Conservation (phyloP, 53 echinoderm and acorn worm genomes). For the Glandiceps talaboti region DNA sequence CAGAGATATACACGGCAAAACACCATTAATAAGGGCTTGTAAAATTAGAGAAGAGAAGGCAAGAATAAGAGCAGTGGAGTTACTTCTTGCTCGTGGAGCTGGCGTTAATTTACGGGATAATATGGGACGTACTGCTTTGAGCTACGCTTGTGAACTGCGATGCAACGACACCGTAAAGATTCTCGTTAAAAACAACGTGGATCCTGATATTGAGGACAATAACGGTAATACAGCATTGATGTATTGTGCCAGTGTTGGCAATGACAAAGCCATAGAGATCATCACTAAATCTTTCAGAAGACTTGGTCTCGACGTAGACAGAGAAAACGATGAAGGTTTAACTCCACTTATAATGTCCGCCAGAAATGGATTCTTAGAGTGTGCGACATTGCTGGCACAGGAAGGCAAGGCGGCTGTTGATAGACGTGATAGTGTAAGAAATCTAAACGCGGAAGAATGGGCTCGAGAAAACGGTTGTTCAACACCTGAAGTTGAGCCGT, state of each 20-base stretch:
- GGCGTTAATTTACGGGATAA: slow-evolving; percentile 65
- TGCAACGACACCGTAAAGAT: slow-evolving; percentile 53
- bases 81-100: slow-evolving; percentile 56
- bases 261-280: slow-evolving; percentile 45
- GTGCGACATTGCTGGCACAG: slow-evolving; percentile 50
- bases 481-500: slow-evolving; percentile 34
- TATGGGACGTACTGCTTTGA: slow-evolving; percentile 71
- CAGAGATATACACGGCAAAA: slow-evolving; percentile 73
- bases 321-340: slow-evolving; percentile 65
- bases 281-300: slow-evolving; percentile 64
- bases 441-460: slow-evolving; percentile 86
- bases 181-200: slow-evolving; percentile 77
- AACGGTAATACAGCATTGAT: slow-evolving; percentile 77
- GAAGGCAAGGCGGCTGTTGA: slow-evolving; percentile 72
- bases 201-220: slow-evolving; percentile 77
- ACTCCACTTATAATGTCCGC: slow-evolving; percentile 69
- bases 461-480: slow-evolving; percentile 67
- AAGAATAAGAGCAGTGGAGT: slow-evolving; percentile 26
- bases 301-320: slow-evolving; percentile 77
- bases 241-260: slow-evolving; percentile 67
- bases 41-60: slow-evolving; percentile 29
- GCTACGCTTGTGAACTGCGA: slow-evolving; percentile 73
- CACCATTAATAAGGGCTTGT: slow-evolving; percentile 68
- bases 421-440: slow-evolving; percentile 43
- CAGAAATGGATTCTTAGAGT: slow-evolving; percentile 43